A percentile compares a stretch with the other conserved stretches of the same genome.
These are phyloP conservation scores for Tamias sibiricus DNA, from an alignment of 2,113 vertebrate genomes.

Conservation along the genomic window DNA sequence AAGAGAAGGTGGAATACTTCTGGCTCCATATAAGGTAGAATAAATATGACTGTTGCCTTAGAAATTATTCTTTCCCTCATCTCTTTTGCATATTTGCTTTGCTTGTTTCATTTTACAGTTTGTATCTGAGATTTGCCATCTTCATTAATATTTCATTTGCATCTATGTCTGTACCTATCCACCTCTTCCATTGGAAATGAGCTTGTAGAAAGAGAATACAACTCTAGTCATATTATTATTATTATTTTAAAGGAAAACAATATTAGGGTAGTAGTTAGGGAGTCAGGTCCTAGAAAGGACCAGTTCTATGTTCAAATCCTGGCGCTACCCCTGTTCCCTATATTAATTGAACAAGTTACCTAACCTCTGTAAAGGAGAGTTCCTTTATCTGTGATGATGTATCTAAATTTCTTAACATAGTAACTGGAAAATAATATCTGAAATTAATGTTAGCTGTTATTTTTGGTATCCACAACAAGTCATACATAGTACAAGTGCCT, in stretches of 20 bases:
- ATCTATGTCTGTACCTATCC: not conserved
- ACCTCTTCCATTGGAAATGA: slow-evolving; percentile 4
- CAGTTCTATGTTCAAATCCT: not conserved
- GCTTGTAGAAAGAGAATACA: not conserved
- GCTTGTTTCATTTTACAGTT: slow-evolving; percentile 9
- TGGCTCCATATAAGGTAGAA: not conserved
- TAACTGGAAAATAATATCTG: not conserved
- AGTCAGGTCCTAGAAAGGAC: not conserved
- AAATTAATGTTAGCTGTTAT: slow-evolving; percentile 37
- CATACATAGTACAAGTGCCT: not conserved
- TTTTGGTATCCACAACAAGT: not conserved
- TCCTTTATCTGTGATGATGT: not conserved
- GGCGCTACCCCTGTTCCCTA: not conserved
- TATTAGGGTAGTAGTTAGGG: not conserved
- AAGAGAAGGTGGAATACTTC: not conserved
- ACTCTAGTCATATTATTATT: not conserved
- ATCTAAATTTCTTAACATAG: not conserved
- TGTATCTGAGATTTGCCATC: not conserved
- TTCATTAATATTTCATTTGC: slow-evolving; percentile 4
- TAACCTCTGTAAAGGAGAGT: not conserved
- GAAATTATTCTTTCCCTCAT: not conserved
- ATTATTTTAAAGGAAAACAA: not conserved
- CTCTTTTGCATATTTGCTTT: slow-evolving; percentile 1
- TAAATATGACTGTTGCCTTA: not conserved
- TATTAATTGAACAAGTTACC: not conserved